Evolutionary conservation across 1,140 invertebrate species (phyloP), one percentile per base, ranked within the genome.

Genomic region (Panulirus ornatus): DNA sequence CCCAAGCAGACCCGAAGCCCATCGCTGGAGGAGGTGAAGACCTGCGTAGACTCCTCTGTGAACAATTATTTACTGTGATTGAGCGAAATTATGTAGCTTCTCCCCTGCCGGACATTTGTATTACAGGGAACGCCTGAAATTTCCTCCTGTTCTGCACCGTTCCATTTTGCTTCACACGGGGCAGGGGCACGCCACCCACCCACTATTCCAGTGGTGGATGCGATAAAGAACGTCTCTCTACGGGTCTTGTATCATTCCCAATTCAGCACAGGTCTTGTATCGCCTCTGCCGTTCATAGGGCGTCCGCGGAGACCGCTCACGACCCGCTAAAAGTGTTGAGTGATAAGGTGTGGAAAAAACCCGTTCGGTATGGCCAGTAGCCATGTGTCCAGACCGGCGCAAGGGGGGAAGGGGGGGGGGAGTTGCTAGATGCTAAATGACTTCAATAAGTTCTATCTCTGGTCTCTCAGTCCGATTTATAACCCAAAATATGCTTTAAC

Each of bases 11-110:
- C 76, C 42, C 38, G 79, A 54, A 88, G 85, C 70, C 51, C n/a
- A 51, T 30, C 76, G 36, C 47, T 38, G 40, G 85, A 88, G 75
- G 38, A 30, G 79, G 16, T 44, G 79, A 75, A 83, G 51, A 79
- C 70, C 78, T 27, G 78, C 70, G 73, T 47, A 75, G 66, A n/a
- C 63, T 83, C 81, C 79, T 89, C 44, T 83, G 58, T 83, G 88
- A 89, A 83, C 88, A 89, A 89, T 89, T 89, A 89, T 89, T 89
- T 89, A 83, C 79, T 75, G 79, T 89, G 88, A 89, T 89, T 89
- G 88, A 89, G 79, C 88, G 88, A 89, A 89, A 89, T 89, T 83
- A 83, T 83, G 88, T 89, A 83, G 88, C 78, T 83, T 83, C 88
- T 84, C 79, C 78, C 88, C 40, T 73, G 88, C 88, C 63, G 88